Percentiles rank a stretch among this genome's conserved stretches.
Conservation (phyloP, 1,140 invertebrate genomes). For the Heterodera schachtii region DNA sequence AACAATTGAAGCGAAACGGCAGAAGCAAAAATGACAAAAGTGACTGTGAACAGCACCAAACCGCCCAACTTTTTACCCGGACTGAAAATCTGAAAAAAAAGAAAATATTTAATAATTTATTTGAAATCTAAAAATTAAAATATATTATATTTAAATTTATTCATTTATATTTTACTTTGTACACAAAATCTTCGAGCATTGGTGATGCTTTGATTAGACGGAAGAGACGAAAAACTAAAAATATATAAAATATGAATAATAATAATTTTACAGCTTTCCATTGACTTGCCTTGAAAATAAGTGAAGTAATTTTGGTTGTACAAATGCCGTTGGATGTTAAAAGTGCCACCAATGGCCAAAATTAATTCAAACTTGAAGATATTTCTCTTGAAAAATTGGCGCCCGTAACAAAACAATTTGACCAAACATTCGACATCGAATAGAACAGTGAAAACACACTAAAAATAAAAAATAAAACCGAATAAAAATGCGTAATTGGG, state of each 20-base stretch:
- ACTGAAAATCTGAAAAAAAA: conserved; percentile 80
- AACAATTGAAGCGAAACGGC: conserved; percentile 98
- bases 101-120: not conserved
- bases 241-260: not conserved
- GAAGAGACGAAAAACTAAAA: conserved; percentile 81
- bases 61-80: conserved; percentile 98
- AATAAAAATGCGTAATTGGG: conserved; percentile 6
- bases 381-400: conserved; percentile 89
- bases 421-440: conserved; percentile 92
- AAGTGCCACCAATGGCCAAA: conserved; percentile 85
- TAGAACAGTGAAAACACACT: conserved; percentile 74
- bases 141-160: not conserved
- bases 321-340: conserved; percentile 87
- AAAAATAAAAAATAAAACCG: not conserved
- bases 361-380: conserved; percentile 97
- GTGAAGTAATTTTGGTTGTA: conserved; percentile 87
- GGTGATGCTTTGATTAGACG: conserved; percentile 97
- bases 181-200: conserved; percentile 97
- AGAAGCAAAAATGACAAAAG: conserved; percentile 94
- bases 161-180: conserved; percentile 73
- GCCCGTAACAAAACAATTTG: conserved; percentile 96
- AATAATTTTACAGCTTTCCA: not conserved
- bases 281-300: conserved; percentile 79
- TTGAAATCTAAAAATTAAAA: not conserved
- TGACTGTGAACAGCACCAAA: conserved; percentile 98